Base-by-base conservation (phyloP, 2,797 vertebrate genomes). In the Rhinoraja longicauda region DNA sequence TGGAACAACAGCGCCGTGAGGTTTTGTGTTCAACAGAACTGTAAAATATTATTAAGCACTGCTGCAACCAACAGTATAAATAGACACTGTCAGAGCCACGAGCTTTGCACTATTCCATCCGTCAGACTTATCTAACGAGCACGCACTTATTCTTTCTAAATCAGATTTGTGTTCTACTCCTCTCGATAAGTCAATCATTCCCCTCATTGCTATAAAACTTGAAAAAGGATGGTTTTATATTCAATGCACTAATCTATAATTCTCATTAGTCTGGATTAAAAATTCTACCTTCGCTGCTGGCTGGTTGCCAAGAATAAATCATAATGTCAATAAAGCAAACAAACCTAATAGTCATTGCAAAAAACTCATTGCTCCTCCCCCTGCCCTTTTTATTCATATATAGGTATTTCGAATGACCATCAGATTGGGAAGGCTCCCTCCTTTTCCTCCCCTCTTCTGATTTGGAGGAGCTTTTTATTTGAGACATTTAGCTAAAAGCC, bases 241-340 rank as follows among this genome's bases (percentile, higher is more conserved):
- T 36, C 73, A 70, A 91, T 90, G 92, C 92, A 93, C 94, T 94
- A 94, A 93, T 93, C 93, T 91, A 94, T 92, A 81, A 94, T 92
- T 72, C 45, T 93, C 93, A 94, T 95, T 94, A 95, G 76, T 93
- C 72, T 93, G 93, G 94, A 95, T 94, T 93, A 95, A 94, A 94
- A 94, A 88, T 72, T 21, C 93, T n/a, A 94, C 94, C 94, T 88
- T 94, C 94, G 93, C 93, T 93, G 90, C 93, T 95, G 94, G 94
- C 94, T 92, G 73, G 29, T 21, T 94, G 94, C 94, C 94, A 91
- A 94, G 95, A 93, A 94, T 75, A 94, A 95, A 94, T 93, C 93
- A 93, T 93, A 93, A 94, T 93, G 94, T 95, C 94, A 94, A 95
- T 93, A 94, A 95, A 94, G 94, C 94, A 94, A 94, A 93, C 78